Base-by-base conservation (phyloP, 2,797 vertebrate genomes). In the Danio kyathit region DNA sequence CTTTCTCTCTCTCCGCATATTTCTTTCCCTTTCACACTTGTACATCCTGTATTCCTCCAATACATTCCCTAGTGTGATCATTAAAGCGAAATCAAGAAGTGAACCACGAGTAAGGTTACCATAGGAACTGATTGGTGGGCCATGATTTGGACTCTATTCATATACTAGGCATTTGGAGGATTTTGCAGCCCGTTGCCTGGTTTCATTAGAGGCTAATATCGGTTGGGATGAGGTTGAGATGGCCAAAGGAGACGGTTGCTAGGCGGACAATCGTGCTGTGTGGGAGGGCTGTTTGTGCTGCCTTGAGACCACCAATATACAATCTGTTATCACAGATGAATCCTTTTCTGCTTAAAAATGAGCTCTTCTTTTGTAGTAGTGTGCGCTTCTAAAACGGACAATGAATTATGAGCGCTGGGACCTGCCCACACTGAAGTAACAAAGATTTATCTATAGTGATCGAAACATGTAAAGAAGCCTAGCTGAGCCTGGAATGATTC, bases 1-100 rank as follows among this genome's bases (percentile, higher is more conserved):
- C 56, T 43, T 52, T 60, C 59, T 56, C 72, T 54, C 38, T 61
- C 12, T 52, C 1, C 29, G 29, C 51, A 29, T 64, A 52, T 72
- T 48, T 46, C 46, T 46, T n/a, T 72, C 17, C 41, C 5, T 64
- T 65, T 76, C 56, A 54, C 60, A 63, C 74, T 38, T 19, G 74
- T 64, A 64, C 59, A 66, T 87, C 76, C 56, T 85, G 19, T 81
- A 57, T 79, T 76, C 29, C 16, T 74, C 40, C 69, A 76, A 71
- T 74, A 66, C 46, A 74, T 84, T 86, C 78, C 84, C 86, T 54
- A 69, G 82, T 79, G 86, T 81, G 71, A 85, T 82, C 84, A 85
- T 87, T 87, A 85, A 81, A 78, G 60, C 40, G n/a, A 84, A 72
- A 71, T 77, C 67, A 63, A 85, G 81, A 83, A 43, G 74, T 80